These are phyloP conservation scores for Holacanthus passer DNA, from an alignment of 2,113 vertebrate genomes.

Conservation along the genomic window DNA sequence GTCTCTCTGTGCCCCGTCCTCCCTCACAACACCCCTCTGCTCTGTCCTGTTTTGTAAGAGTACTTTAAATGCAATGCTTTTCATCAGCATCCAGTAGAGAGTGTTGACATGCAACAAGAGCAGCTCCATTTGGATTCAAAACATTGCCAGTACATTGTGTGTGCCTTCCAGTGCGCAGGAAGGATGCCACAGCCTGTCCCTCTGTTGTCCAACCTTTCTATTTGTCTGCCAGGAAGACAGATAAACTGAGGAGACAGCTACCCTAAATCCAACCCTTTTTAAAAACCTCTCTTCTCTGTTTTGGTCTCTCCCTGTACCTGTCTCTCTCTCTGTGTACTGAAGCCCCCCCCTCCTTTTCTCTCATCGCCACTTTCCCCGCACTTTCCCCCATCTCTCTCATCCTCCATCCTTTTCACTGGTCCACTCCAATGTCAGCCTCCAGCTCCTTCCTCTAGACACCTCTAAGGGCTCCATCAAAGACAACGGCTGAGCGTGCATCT, in stretches of 20 bases:
- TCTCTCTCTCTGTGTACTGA: slow-evolving; percentile 39
- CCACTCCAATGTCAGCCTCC: slow-evolving; percentile 67
- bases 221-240: slow-evolving; percentile 34
- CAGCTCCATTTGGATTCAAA: slow-evolving; percentile 42
- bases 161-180: slow-evolving; percentile 40
- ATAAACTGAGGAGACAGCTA: slow-evolving; percentile 41
- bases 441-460: slow-evolving; percentile 73
- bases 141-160: slow-evolving; percentile 40
- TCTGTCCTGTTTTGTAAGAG: slow-evolving; percentile 48
- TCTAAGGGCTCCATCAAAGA: slow-evolving; percentile 79
- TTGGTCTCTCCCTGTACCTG: slow-evolving; percentile 47
- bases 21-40: slow-evolving; percentile 29
- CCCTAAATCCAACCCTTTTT: slow-evolving; percentile 35
- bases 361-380: neutral
- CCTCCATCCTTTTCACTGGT: slow-evolving; percentile 43
- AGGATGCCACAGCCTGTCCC: slow-evolving; percentile 31
- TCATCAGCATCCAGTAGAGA: slow-evolving; percentile 41
- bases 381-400: neutral
- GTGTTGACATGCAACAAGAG: slow-evolving; percentile 39
- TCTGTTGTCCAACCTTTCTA: slow-evolving; percentile 32
- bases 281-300: slow-evolving; percentile 1
- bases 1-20: slow-evolving; percentile 9
- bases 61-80: slow-evolving; percentile 56
- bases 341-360: neutral
- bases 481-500: slow-evolving; percentile 67